phyloP scores from a whole-genome alignment of 30 jellyfish, hydroid and myxozoan genomes.

The Hydractinia echinata region DNA sequence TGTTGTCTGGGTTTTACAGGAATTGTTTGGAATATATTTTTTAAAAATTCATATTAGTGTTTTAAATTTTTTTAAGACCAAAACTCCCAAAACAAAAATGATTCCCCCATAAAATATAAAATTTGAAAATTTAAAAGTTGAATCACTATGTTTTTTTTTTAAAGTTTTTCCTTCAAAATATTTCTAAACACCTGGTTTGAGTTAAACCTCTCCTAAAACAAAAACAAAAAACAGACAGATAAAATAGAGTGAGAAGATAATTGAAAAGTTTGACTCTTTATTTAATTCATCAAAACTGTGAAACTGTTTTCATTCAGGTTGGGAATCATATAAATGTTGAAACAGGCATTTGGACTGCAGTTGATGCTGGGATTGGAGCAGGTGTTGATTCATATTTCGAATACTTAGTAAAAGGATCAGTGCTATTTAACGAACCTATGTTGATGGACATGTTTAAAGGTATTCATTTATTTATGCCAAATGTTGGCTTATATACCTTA shows the following conservation, averaged over 20 bases:
- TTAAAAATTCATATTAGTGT: background rate
- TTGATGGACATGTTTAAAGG: constrained; percentile 74
- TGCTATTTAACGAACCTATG: constrained; percentile 47
- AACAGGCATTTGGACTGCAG: constrained; percentile 79
- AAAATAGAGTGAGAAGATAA: too few species aligned
- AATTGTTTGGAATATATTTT: background rate
- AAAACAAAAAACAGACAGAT: too few species aligned
- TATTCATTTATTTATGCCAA: background rate
- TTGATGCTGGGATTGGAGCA: constrained; percentile 94
- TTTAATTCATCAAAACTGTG: too few species aligned
- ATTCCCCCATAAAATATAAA: too few species aligned
- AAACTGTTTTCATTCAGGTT: constrained; percentile 29
- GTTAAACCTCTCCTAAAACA: too few species aligned
- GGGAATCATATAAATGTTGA: constrained; percentile 84
- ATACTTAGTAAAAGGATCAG: constrained; percentile 83
- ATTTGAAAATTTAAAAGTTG: too few species aligned
- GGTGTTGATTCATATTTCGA: constrained; percentile 91
- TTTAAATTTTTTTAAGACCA: background rate
- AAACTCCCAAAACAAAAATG: background rate
- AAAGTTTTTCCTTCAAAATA: too few species aligned
- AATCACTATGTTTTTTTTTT: too few species aligned
- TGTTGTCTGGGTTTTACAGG: background rate
- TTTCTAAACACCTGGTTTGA: too few species aligned
- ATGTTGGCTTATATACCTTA: too few species aligned
- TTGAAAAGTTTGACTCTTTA: too few species aligned